Conservation (phyloP, 2,113 vertebrate genomes). For the Lates calcarifer region DNA sequence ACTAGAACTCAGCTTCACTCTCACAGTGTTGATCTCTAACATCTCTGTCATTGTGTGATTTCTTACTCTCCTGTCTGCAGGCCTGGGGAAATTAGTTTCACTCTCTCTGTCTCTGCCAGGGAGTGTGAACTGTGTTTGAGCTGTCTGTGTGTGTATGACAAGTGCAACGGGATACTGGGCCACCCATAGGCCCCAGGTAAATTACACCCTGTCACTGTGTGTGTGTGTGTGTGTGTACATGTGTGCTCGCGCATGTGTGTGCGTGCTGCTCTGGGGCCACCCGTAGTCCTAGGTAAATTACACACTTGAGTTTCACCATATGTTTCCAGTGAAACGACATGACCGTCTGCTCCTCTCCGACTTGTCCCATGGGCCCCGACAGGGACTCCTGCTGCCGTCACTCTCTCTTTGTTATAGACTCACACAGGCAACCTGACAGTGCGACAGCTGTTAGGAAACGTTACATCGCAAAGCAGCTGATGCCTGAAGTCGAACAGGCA, state of each 20-base stretch:
- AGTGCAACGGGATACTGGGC: slow-evolving; percentile 75
- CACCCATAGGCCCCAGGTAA: slow-evolving; percentile 82
- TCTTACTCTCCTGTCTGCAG: slow-evolving; percentile 59
- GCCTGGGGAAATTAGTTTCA: slow-evolving; percentile 66
- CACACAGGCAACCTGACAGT: slow-evolving; percentile 52
- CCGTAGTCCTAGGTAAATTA: slow-evolving; percentile 82
- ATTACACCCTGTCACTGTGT: slow-evolving; percentile 78
- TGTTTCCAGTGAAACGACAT: slow-evolving; percentile 79
- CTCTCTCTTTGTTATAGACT: slow-evolving; percentile 61
- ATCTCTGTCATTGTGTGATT: slow-evolving; percentile 65
- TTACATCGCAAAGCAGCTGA: slow-evolving; percentile 75
- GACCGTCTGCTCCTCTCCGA: slow-evolving; percentile 73
- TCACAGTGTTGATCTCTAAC: slow-evolving; percentile 34
- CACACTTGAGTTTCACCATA: slow-evolving; percentile 78
- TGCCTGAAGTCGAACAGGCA: slow-evolving; percentile 61
- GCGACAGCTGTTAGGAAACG: slow-evolving; percentile 76
- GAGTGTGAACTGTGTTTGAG: slow-evolving; percentile 70
- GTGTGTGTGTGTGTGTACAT: slow-evolving; percentile 27
- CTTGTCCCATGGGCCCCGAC: slow-evolving; percentile 66
- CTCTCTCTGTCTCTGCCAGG: slow-evolving; percentile 53
- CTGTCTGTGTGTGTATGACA: slow-evolving; percentile 73
- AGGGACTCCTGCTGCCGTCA: slow-evolving; percentile 74
- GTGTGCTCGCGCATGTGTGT: slow-evolving; percentile 12
- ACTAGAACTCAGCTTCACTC: slow-evolving; percentile 3
- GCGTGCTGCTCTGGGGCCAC: slow-evolving; percentile 57